Conservation (phyloP, 2,797 vertebrate genomes). For the Stomatorhinus walkeri region DNA sequence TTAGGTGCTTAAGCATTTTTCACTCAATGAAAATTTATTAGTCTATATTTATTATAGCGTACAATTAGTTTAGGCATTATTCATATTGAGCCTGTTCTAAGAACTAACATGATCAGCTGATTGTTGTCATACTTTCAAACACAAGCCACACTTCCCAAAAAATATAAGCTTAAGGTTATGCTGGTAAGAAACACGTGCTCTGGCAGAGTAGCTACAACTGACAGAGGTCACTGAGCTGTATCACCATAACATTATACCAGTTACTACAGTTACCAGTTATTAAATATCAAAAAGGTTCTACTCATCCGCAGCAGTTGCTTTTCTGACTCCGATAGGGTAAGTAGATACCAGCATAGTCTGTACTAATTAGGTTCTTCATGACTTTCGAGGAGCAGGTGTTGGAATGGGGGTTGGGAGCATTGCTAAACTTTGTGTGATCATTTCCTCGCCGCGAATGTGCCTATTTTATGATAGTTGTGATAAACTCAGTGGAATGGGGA, state of each 20-base stretch:
- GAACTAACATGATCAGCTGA: neutral
- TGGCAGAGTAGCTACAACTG: neutral
- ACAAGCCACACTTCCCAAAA: neutral
- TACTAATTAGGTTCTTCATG: neutral
- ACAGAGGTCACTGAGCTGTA: neutral
- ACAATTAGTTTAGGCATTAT: neutral
- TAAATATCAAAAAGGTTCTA: neutral
- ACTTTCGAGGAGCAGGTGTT: neutral
- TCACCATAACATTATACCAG: neutral
- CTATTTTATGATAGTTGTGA: neutral
- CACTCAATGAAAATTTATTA: neutral
- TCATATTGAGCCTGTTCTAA: neutral
- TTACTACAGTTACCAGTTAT: neutral
- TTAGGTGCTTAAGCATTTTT: neutral
- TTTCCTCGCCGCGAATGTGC: neutral
- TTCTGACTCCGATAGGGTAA: neutral
- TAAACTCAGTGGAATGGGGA: neutral
- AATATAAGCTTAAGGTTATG: neutral
- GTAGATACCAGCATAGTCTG: neutral
- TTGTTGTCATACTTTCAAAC: neutral
- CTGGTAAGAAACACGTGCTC: neutral
- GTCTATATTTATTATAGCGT: neutral
- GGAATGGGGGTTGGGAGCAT: neutral
- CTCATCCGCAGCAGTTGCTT: neutral
- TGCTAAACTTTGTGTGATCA: neutral